These are phyloP conservation scores for Prolemur simus DNA, from an alignment of 2,113 vertebrate genomes.

Conservation along the genomic window DNA sequence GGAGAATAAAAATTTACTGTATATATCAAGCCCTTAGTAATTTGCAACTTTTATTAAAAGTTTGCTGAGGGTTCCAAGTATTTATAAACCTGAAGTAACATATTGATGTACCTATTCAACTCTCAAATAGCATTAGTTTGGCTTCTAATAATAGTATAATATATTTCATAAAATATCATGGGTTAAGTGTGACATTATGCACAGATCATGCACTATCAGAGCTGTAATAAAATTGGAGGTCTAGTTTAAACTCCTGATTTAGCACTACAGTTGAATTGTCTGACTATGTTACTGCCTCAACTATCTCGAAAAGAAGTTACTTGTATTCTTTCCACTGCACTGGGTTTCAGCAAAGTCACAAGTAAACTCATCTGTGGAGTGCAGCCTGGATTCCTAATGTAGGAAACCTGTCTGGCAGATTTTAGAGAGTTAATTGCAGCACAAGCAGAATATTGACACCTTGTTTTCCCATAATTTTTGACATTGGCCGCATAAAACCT, in stretches of 20 bases:
- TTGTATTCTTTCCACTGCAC: not conserved
- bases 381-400: not conserved
- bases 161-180: not conserved
- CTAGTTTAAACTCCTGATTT: not conserved
- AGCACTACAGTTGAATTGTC: not conserved
- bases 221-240: not conserved
- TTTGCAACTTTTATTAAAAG: constrained; percentile 22
- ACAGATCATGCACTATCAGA: not conserved
- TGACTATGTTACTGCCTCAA: not conserved
- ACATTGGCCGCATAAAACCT: not conserved
- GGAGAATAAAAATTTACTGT: not conserved
- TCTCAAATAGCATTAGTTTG: not conserved
- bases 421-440: not conserved
- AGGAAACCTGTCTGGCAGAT: not conserved
- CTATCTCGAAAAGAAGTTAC: not conserved
- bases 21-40: not conserved
- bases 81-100: not conserved
- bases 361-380: not conserved
- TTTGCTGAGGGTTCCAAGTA: not conserved
- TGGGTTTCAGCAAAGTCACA: not conserved
- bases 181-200: not conserved
- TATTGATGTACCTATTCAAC: not conserved
- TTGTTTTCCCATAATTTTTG: not conserved
- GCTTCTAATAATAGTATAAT: not conserved
- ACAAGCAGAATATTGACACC: not conserved